A percentile compares a stretch with the other conserved stretches of the same genome.
Evolutionary conservation across 2,797 vertebrate species (phyloP).

Genomic region (Serranus cabrilla): DNA sequence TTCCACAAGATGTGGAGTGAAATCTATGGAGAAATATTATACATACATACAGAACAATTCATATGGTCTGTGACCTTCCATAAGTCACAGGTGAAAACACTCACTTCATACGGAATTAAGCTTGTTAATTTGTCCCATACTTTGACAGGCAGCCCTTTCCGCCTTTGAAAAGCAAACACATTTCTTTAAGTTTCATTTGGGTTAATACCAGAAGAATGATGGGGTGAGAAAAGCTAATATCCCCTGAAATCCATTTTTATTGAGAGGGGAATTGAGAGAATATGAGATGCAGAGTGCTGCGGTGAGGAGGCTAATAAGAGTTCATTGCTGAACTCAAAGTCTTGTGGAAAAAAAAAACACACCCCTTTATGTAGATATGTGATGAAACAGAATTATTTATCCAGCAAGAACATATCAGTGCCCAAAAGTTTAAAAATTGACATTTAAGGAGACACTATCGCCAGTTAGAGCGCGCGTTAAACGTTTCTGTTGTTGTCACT

Average conservation of each 20-base stretch:
- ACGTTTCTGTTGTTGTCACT: constrained; percentile 41
- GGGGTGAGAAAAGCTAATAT: constrained; percentile 67
- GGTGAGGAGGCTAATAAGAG: constrained; percentile 73
- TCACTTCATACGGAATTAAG: background rate
- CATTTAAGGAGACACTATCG: constrained; percentile 57
- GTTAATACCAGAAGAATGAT: constrained; percentile 51
- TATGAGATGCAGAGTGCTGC: constrained; percentile 65
- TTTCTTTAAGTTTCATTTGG: constrained; percentile 54
- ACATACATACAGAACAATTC: background rate
- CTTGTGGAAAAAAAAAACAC: constrained; percentile 42
- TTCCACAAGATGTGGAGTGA: constrained; percentile 44
- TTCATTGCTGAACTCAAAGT: constrained; percentile 63
- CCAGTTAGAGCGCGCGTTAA: constrained; percentile 28
- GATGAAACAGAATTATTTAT: constrained; percentile 82
- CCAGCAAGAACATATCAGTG: constrained; percentile 47
- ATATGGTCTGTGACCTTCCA: constrained; percentile 7
- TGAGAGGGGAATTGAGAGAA: constrained; percentile 70
- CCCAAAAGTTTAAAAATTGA: constrained; percentile 44
- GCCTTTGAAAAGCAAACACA: constrained; percentile 39
- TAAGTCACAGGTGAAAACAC: constrained; percentile 19
- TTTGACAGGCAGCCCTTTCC: background rate
- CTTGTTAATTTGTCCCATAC: constrained; percentile 26
- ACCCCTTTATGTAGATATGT: constrained; percentile 56
- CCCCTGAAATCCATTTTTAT: constrained; percentile 73
- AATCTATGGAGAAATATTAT: constrained; percentile 40